phyloP scores from a whole-genome alignment of 2,113 vertebrate species.

The Pimephales promelas region DNA sequence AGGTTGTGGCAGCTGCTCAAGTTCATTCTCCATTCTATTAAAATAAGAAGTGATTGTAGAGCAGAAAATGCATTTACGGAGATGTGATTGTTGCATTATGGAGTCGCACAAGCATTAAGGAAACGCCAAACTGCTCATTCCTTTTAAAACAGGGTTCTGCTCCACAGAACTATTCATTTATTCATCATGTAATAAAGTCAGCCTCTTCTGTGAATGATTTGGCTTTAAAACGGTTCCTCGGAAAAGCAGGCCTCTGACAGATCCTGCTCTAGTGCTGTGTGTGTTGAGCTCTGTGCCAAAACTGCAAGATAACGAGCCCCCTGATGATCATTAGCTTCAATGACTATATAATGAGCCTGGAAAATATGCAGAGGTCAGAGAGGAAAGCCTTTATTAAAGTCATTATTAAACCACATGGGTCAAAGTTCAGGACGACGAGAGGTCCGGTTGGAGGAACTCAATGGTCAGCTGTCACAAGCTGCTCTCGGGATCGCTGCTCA shows the following conservation, averaged over 20 bases:
- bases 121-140: conserved; percentile 7
- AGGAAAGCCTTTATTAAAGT: conserved; percentile 65
- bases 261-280: conserved; percentile 2
- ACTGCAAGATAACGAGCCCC: conserved; percentile 70
- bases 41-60: neutral
- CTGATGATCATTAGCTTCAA: conserved; percentile 74
- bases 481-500: neutral
- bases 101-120: conserved; percentile 12
- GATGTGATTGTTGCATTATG: conserved; percentile 1
- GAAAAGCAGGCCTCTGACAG: conserved; percentile 34
- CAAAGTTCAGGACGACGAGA: conserved; percentile 71
- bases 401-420: conserved; percentile 72
- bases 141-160: conserved; percentile 19
- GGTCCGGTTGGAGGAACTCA: neutral
- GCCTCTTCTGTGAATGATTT: conserved; percentile 27
- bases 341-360: conserved; percentile 75
- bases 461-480: neutral
- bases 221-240: conserved; percentile 19
- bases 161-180: conserved; percentile 34
- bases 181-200: conserved; percentile 27
- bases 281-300: conserved; percentile 54
- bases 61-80: conserved; percentile 5
- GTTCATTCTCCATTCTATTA: neutral
- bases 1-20: neutral
- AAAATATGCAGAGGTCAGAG: conserved; percentile 77